Evolutionary conservation across 2,797 vertebrate genomes (phyloP).

Genomic region (Rhinogobio ventralis): DNA sequence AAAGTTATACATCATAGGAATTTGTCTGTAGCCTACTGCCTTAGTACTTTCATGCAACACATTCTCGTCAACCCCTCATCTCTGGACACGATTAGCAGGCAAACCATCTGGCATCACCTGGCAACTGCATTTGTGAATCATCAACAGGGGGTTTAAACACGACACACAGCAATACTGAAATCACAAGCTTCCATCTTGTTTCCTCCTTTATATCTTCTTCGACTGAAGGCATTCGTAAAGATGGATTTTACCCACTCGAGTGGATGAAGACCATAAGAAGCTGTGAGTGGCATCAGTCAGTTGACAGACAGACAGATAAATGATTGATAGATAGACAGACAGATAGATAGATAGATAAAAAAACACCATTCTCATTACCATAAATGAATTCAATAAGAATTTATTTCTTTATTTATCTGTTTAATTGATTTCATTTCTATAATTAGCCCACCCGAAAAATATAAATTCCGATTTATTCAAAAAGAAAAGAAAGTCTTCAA

Average conservation of each 20-base stretch:
- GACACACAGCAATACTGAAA: not conserved
- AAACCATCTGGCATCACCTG: constrained; percentile 16
- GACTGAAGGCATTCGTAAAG: not conserved
- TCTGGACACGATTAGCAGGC: constrained; percentile 19
- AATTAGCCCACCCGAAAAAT: constrained; percentile 84
- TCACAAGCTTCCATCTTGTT: not conserved
- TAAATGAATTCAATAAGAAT: constrained; percentile 73
- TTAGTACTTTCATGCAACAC: not conserved
- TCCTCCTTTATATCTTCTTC: not conserved
- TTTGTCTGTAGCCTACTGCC: not conserved
- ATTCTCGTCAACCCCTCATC: constrained; percentile 4
- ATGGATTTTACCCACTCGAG: not conserved
- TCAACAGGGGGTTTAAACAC: not conserved
- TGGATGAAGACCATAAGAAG: not conserved
- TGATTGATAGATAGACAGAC: not conserved
- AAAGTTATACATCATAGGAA: not conserved
- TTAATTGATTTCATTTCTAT: constrained; percentile 83
- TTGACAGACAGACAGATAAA: not conserved
- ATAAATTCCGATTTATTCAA: constrained; percentile 82
- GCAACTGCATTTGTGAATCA: constrained; percentile 23
- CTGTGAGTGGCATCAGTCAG: not conserved
- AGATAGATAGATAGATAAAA: not conserved
- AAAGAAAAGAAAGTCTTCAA: constrained; percentile 72
- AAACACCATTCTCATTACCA: constrained; percentile 50
- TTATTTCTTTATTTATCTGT: constrained; percentile 84